phyloP scores from a whole-genome alignment of 1,140 invertebrate species.

The Saxidomus purpurata region DNA sequence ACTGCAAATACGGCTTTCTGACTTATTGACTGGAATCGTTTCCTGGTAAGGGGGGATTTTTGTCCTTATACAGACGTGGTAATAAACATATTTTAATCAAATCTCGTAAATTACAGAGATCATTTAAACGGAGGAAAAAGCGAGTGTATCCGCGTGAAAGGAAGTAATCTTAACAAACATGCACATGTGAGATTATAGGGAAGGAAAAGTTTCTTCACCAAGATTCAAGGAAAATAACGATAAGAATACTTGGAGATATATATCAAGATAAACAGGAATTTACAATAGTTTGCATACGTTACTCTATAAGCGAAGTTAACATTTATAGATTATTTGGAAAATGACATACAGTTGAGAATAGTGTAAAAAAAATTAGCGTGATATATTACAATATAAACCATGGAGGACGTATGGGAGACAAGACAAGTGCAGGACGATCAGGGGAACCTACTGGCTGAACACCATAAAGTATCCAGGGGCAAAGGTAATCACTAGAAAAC shows the following conservation, averaged over 20 bases:
- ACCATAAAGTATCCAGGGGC: neutral
- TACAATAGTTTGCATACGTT: neutral
- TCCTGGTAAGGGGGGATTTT: neutral
- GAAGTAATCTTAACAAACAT: too few relatives aligned
- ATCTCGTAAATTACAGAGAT: neutral
- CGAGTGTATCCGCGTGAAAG: neutral
- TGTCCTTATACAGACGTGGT: neutral
- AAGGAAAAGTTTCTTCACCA: too few relatives aligned
- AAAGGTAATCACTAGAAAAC: conserved; percentile 42
- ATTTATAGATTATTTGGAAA: conserved; percentile 5
- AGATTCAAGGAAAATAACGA: too few relatives aligned
- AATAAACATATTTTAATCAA: neutral
- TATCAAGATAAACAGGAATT: neutral
- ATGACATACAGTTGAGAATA: neutral
- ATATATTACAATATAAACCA: neutral
- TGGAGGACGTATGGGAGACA: conserved; percentile 45
- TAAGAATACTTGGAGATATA: neutral
- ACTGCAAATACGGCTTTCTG: neutral
- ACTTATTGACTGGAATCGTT: neutral
- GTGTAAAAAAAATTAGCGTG: neutral
- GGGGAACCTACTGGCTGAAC: conserved; percentile 18
- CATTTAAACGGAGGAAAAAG: neutral
- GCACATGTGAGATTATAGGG: too few relatives aligned
- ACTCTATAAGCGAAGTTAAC: neutral
- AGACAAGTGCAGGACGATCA: conserved; percentile 29